Conservation (phyloP, 2,113 vertebrate species). For the Xenopus borealis region DNA sequence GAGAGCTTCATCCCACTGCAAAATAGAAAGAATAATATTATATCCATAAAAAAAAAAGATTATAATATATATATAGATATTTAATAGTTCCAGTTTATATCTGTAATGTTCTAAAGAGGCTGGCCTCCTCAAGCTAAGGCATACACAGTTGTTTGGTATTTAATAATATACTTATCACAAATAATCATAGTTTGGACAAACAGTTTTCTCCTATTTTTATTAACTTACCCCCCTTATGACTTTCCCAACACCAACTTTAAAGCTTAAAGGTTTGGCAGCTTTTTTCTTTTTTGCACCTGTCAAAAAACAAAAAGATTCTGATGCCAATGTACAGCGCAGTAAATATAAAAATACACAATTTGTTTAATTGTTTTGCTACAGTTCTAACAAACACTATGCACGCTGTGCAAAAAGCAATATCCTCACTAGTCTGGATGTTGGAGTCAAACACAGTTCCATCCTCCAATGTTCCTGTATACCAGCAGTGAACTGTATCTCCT, state of each 20-base stretch:
- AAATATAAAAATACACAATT: no score
- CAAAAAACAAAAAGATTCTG: slow-evolving; percentile 45
- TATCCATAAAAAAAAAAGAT: no score
- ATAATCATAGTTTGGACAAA: no score
- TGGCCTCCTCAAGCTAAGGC: no score
- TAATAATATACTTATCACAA: no score
- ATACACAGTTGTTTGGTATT: no score
- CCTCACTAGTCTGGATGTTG: slow-evolving; percentile 83
- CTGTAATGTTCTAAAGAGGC: no score
- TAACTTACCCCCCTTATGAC: slow-evolving; percentile 93
- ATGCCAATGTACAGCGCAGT: no score
- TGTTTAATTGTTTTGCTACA: no score
- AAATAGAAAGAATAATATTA: background rate
- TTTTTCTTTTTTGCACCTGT: slow-evolving; percentile 92
- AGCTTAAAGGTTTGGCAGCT: slow-evolving; percentile 85
- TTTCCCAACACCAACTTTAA: slow-evolving; percentile 89
- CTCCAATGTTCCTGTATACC: slow-evolving; percentile 89
- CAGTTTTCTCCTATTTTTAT: background rate
- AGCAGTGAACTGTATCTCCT: slow-evolving; percentile 90
- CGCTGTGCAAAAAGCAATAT: background rate
- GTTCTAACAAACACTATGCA: no score
- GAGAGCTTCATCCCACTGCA: slow-evolving; percentile 91
- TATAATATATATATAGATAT: no score
- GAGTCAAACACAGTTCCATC: slow-evolving; percentile 95
- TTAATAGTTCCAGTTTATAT: no score